Evolutionary conservation across 1,140 invertebrate genomes (phyloP).

Genomic region (Pogonognathellus flavescens): DNA sequence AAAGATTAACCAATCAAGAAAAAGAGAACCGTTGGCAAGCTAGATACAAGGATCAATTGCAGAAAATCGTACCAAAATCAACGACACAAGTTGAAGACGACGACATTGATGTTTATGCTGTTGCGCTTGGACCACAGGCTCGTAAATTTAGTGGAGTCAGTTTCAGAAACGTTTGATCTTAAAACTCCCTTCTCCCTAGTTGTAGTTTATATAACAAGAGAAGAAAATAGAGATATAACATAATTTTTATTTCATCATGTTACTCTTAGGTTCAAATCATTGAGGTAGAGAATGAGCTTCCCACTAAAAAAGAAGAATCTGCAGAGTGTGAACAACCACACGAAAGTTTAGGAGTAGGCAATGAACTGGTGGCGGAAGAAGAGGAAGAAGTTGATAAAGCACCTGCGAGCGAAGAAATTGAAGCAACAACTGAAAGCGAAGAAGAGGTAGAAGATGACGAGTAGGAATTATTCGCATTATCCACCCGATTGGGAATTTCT

Average conservation of each 20-base stretch:
- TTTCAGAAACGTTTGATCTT: constrained; percentile 16
- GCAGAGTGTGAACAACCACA: neutral
- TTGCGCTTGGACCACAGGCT: constrained; percentile 1
- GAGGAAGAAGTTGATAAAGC: neutral
- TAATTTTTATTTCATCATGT: no score
- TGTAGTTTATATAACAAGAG: constrained; percentile 2
- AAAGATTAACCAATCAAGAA: neutral
- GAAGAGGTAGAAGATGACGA: neutral
- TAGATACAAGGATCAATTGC: constrained; percentile 67
- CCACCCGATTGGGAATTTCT: no score
- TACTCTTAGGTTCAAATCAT: neutral
- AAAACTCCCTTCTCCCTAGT: neutral
- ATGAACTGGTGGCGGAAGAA: neutral
- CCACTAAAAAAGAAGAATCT: constrained; percentile 7
- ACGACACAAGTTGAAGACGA: constrained; percentile 75
- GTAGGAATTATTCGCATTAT: neutral
- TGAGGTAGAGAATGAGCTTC: neutral
- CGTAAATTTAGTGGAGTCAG: constrained; percentile 28
- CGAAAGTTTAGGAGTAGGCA: neutral
- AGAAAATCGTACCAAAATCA: constrained; percentile 88
- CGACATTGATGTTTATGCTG: constrained; percentile 13
- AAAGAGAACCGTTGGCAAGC: neutral
- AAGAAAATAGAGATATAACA: no score
- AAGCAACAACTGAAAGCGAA: neutral
- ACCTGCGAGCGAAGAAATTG: neutral